Evolutionary conservation across 92 coral and sea anemone genomes (phyloP), one percentile per base, ranked within the genome.

Genomic region (Parazoanthus darwini): DNA sequence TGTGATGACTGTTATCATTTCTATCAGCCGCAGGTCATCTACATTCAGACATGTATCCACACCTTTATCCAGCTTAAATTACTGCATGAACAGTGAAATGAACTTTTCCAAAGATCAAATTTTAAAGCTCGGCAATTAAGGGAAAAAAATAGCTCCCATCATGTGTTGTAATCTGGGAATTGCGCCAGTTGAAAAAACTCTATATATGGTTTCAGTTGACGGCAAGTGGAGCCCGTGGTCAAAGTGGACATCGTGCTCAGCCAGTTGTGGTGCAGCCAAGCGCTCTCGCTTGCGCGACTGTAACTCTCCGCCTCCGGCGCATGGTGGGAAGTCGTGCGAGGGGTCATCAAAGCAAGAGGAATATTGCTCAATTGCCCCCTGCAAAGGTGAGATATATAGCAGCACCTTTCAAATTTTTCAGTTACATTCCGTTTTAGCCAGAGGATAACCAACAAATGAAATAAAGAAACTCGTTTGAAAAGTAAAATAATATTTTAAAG

Each of bases 281-380:
- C 96, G 94, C 75, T 95, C 98, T 48, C 89, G 98, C 10, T 77
- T 92, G 78, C 96, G 98, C 38, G 93, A 90, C 67, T 95, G 98
- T 54, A 89, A 93, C 82, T 91, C 92, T 50, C 98, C 98, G 16
- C 98, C 98, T 29, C 80, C 96, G 4, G 96, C 98, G 36, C 96
- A 95, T 82, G 96, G 94, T 14, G 98, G 98, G 42, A 85, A 84
- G 42, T 90, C 98, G 18, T 95, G 98, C 82, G 94, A 91, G 37
- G 98, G 98, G 39, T 89, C 93, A 38, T 94, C 94, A 89, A 92
- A 91, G 78, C 94, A 93, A 91, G 98, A 95, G 58, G 98, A 92
- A 15, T 95, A 95, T 89, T 95, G 98, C 81, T 86, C 94, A 23
- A 90, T 91, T 42, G 88, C 87, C 26, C 94, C 96, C 15, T 95